A percentile compares a stretch with the other conserved stretches of the same genome.
Evolutionary conservation across 2,113 vertebrate species (phyloP).

Genomic region (Hassar affinis): DNA sequence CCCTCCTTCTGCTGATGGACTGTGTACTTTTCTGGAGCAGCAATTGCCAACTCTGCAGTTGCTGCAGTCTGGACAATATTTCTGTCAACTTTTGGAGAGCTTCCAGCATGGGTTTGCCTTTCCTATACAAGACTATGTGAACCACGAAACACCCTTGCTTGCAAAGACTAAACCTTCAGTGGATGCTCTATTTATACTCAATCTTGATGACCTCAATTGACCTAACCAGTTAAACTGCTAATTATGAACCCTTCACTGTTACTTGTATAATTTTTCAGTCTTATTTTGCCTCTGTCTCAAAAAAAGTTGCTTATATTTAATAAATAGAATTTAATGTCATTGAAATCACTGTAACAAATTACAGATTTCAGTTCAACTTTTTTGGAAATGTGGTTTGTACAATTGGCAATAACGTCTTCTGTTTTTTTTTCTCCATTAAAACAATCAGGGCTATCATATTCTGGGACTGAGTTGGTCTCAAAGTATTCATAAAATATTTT

Average conservation of each 20-base stretch:
- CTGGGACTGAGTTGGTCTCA: not conserved
- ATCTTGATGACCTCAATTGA: too few species aligned
- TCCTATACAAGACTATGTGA: not conserved
- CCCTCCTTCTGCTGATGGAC: not conserved
- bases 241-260: too few species aligned
- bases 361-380: not conserved
- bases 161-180: not conserved
- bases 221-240: too few species aligned
- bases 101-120: not conserved
- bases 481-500: not conserved
- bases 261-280: too few species aligned
- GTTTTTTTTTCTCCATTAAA: not conserved
- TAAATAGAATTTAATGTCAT: too few species aligned
- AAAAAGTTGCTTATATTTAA: too few species aligned
- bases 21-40: conserved; percentile 1
- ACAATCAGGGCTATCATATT: not conserved
- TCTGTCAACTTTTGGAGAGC: conserved; percentile 13
- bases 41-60: conserved; percentile 8
- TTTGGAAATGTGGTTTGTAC: too few species aligned
- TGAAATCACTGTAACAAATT: too few species aligned
- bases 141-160: not conserved
- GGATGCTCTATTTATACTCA: not conserved
- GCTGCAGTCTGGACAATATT: conserved; percentile 18
- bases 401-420: too few species aligned
- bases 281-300: too few species aligned